phyloP scores from a whole-genome alignment of 2,888 invertebrate species.

The Ophion ventricosus region DNA sequence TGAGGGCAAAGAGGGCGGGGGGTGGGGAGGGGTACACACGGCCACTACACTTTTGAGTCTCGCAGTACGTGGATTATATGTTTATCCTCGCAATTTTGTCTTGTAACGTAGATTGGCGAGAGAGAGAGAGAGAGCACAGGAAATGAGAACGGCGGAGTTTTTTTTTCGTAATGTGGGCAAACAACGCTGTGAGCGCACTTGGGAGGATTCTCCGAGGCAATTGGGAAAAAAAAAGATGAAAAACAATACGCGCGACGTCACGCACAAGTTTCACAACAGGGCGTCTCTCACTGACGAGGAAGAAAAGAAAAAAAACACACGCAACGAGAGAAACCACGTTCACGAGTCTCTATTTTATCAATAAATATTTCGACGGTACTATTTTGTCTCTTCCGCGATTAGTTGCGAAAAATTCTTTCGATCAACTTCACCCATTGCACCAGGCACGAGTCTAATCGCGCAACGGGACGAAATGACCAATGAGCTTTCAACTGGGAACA shows the following conservation, averaged over 20 bases:
- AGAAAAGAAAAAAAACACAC: too few species aligned
- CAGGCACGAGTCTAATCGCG: slow-evolving; percentile 22
- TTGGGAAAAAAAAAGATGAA: slow-evolving; percentile 7
- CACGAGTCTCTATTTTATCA: slow-evolving; percentile 48
- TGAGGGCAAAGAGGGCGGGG: not conserved
- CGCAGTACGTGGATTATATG: slow-evolving; percentile 16
- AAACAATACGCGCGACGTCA: slow-evolving; percentile 25
- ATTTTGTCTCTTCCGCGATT: slow-evolving; percentile 62
- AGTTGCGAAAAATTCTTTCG: slow-evolving; percentile 67
- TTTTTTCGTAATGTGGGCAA: slow-evolving; percentile 44
- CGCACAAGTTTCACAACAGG: slow-evolving; percentile 40
- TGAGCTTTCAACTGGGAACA: slow-evolving; percentile 72
- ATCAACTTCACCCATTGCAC: slow-evolving; percentile 72
- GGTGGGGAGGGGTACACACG: slow-evolving; percentile 15
- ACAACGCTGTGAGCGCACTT: slow-evolving; percentile 38
- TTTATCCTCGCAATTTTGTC: slow-evolving; percentile 40
- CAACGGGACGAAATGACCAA: slow-evolving; percentile 73
- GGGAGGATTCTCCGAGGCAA: slow-evolving; percentile 27
- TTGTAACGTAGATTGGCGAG: slow-evolving; percentile 31
- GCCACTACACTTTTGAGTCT: slow-evolving; percentile 14
- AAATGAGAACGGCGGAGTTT: slow-evolving; percentile 56
- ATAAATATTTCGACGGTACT: slow-evolving; percentile 50
- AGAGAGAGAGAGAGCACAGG: slow-evolving; percentile 48
- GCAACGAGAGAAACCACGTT: not conserved
- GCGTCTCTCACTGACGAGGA: slow-evolving; percentile 51